phyloP scores from a whole-genome alignment of 2,888 invertebrate genomes.

The Ormyrus pomaceus region DNA sequence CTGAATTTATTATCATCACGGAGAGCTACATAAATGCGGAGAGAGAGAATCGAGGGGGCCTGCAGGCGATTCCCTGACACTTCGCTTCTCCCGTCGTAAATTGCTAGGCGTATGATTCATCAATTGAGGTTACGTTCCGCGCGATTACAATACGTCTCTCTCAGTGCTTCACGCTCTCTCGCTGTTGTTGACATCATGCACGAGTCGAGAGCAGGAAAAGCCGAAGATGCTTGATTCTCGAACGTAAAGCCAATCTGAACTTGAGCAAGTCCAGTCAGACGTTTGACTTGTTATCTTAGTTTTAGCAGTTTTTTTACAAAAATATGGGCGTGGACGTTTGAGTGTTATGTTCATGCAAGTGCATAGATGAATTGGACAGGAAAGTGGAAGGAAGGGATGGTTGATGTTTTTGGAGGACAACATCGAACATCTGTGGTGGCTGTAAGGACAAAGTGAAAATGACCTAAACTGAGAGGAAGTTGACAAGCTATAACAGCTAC shows the following conservation, averaged over 20 bases:
- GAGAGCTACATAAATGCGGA: neutral
- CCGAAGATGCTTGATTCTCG: slow-evolving; percentile 1
- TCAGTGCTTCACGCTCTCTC: too few species aligned
- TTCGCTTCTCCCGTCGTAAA: slow-evolving; percentile 36
- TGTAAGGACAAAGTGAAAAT: slow-evolving; percentile 36
- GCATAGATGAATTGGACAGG: slow-evolving; percentile 26
- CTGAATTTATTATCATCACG: neutral
- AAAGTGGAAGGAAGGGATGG: neutral
- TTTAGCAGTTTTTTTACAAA: slow-evolving; percentile 11
- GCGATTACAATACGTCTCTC: slow-evolving; percentile 20
- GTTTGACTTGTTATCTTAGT: neutral
- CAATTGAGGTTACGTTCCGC: slow-evolving; percentile 55
- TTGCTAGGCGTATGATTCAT: slow-evolving; percentile 54
- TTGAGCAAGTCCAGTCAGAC: neutral
- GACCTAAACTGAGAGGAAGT: slow-evolving; percentile 35
- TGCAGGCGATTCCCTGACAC: neutral
- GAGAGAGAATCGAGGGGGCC: neutral
- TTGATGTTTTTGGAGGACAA: slow-evolving; percentile 2
- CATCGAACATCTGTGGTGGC: neutral
- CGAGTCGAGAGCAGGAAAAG: neutral
- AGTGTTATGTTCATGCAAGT: neutral
- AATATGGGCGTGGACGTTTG: slow-evolving; percentile 44
- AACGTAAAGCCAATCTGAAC: neutral
- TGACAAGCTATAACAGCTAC: slow-evolving; percentile 12
- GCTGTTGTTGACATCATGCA: slow-evolving; percentile 36